Conservation (phyloP, 2,113 vertebrate species). For the Phylloscopus trochilus region DNA sequence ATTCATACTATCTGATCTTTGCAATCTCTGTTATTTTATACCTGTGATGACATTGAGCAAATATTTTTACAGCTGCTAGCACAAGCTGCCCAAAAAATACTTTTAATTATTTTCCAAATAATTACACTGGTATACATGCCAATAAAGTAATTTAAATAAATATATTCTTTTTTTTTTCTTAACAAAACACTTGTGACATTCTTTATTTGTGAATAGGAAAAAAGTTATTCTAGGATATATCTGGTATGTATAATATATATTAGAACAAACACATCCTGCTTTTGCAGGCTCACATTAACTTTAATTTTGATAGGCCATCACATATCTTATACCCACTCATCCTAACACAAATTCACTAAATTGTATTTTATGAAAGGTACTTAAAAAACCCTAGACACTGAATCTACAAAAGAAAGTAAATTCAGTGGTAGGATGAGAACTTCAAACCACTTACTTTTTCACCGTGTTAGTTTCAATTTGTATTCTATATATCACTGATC, state of each 20-base stretch:
- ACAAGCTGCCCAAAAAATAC: neutral
- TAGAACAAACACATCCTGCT: neutral
- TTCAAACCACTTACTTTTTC: neutral
- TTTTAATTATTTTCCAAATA: neutral
- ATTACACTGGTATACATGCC: neutral
- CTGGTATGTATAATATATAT: neutral
- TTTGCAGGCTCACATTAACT: neutral
- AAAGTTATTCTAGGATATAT: neutral
- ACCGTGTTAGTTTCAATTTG: conserved; percentile 47
- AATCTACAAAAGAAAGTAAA: conserved; percentile 6
- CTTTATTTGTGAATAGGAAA: neutral
- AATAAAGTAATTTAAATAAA: neutral
- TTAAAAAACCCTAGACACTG: neutral
- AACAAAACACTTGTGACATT: neutral
- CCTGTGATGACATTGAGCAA: neutral
- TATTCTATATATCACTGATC: conserved; percentile 23
- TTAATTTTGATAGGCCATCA: neutral
- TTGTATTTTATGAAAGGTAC: neutral
- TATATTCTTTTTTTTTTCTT: neutral
- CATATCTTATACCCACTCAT: neutral
- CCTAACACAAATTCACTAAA: neutral
- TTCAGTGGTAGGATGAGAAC: neutral
- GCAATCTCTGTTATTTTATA: neutral
- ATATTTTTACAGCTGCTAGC: neutral
- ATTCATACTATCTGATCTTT: neutral